phyloP scores from a whole-genome alignment of 2,797 vertebrate genomes.

The Adrianichthys oophorus region DNA sequence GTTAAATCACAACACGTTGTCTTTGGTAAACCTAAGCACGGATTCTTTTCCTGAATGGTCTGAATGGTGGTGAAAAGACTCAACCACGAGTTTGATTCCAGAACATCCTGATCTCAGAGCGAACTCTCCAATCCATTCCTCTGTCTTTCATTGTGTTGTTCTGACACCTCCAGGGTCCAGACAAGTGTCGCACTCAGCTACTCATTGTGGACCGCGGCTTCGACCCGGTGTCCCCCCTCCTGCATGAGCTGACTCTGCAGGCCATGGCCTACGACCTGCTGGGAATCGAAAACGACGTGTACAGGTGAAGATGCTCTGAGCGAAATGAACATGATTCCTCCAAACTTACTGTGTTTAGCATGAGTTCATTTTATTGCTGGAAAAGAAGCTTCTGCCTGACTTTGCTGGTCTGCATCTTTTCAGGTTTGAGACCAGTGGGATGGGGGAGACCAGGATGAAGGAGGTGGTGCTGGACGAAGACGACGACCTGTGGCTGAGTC shows the following conservation, averaged over 20 bases:
- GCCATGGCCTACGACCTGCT: constrained; percentile 96
- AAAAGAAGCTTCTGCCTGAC: background rate
- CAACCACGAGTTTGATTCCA: too few relatives aligned
- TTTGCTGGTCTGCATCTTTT: background rate
- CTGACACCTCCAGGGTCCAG: constrained; percentile 83
- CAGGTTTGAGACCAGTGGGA: constrained; percentile 95
- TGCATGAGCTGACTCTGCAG: constrained; percentile 95
- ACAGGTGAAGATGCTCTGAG: constrained; percentile 79
- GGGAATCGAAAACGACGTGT: constrained; percentile 93
- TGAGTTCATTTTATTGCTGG: background rate
- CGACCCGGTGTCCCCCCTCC: constrained; percentile 88
- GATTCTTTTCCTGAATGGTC: too few relatives aligned
- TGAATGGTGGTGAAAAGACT: too few relatives aligned
- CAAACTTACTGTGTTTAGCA: too few relatives aligned
- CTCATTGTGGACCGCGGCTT: constrained; percentile 95
- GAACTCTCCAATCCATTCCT: too few relatives aligned
- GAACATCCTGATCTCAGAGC: too few relatives aligned
- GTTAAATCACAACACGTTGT: too few relatives aligned
- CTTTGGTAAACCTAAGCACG: too few relatives aligned
- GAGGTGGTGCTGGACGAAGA: constrained; percentile 95
- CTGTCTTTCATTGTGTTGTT: background rate
- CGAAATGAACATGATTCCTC: background rate
- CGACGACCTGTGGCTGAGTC: constrained; percentile 90
- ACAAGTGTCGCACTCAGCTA: constrained; percentile 94
- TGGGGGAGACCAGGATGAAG: constrained; percentile 89